Base-by-base conservation (phyloP, 2,113 vertebrate species). In the Proteles cristata region DNA sequence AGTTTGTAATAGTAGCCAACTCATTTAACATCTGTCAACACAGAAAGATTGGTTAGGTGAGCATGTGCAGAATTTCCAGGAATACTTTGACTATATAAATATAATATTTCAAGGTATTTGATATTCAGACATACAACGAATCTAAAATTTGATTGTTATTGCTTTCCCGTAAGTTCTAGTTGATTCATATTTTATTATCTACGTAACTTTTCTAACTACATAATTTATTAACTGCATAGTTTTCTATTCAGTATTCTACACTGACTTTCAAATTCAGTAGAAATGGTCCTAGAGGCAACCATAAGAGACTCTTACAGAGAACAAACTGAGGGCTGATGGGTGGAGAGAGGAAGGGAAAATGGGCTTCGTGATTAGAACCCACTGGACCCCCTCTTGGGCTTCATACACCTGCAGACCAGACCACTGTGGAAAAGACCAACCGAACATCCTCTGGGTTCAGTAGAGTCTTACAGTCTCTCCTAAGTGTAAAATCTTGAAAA, bases 71-170 rank as follows among this genome's bases (percentile, higher is more conserved):
- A 92, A 58, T 82, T 88, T 55, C 84, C 35, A 82, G 25, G 26
- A 89, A 50, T 77, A 69, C 79, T 93, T 89, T 89, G 69, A 84
- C 79, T 77, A 63, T 23, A 16, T 89, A 84, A 69, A 88, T 81
- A n/a, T 28, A 86, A n/a, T 63, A 81, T 26, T 80, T 74, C 10
- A 45, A 28, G 31, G 5, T 82, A 55, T 82, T 66, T 16, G 45
- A n/a, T 82, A 93, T 77, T 77, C 33, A 19, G 35, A 66, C 66
- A 77, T 77, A 33, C 66, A 43, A 63, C 16, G 48, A 77, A 66
- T 26, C 26, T 73, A 6, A 19, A 66, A 55, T 82, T 66, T 50
- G 35, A 19, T 79, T 58, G 26, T 76, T 53, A n/a, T 12, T 79
- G 61, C 17, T 90, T 77, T 79, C 28, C 26, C 21, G 66, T 61